A percentile compares a stretch with the other conserved stretches of the same genome.
Evolutionary conservation across 2,797 vertebrate genomes (phyloP).

Genomic region (Buceros bicornis): DNA sequence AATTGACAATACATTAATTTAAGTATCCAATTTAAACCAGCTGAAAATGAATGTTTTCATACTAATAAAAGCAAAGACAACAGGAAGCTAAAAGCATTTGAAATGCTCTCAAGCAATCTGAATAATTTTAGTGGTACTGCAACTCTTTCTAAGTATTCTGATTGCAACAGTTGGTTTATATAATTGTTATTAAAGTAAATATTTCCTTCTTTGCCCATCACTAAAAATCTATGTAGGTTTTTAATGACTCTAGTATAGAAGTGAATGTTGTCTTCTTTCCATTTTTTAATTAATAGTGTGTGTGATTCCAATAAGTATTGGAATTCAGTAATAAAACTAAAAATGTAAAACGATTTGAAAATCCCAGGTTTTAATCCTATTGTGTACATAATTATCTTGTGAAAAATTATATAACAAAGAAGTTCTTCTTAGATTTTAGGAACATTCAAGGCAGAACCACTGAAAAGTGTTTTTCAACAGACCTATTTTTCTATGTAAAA

Average conservation of each 20-base stretch:
- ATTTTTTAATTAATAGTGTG: background rate
- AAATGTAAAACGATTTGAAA: background rate
- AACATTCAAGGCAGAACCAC: background rate
- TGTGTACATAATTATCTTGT: background rate
- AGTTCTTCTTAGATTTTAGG: background rate
- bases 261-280: background rate
- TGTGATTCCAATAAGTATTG: background rate
- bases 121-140: conserved; percentile 33
- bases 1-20: conserved; percentile 79
- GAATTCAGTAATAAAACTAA: background rate
- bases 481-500: background rate
- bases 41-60: conserved; percentile 65
- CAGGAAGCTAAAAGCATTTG: conserved; percentile 61
- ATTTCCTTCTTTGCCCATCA: background rate
- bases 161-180: background rate
- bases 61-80: conserved; percentile 68
- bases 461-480: background rate
- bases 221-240: background rate
- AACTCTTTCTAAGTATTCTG: conserved; percentile 1
- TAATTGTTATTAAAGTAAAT: background rate
- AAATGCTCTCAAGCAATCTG: conserved; percentile 54
- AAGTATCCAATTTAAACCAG: conserved; percentile 71
- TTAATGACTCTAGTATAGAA: background rate
- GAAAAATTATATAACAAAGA: background rate
- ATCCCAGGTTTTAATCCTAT: background rate